phyloP scores from a whole-genome alignment of 53 echinoderm and acorn worm species.

The Paracentrotus lividus region DNA sequence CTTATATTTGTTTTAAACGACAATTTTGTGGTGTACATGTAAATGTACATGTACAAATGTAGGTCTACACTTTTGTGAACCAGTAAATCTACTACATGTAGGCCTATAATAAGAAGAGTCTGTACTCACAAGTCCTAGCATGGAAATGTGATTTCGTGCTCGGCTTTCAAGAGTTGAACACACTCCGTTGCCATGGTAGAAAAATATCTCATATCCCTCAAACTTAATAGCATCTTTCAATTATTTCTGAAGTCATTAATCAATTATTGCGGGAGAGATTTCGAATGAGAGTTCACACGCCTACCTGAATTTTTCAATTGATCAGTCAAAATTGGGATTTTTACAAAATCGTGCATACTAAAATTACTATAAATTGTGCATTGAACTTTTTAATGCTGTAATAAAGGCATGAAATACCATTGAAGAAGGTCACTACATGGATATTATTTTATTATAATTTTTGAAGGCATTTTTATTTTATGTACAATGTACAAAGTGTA shows the following conservation, averaged over 20 bases:
- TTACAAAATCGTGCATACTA: no score
- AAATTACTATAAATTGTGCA: no score
- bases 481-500: no score
- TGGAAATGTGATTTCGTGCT: neutral
- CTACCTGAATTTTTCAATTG: no score
- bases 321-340: no score
- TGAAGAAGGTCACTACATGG: no score
- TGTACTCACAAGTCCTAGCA: neutral
- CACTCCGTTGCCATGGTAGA: slow-evolving; percentile 19
- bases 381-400: no score
- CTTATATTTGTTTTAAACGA: no score
- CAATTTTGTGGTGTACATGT: neutral
- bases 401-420: no score
- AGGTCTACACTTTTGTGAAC: neutral
- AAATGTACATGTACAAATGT: neutral
- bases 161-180: slow-evolving; percentile 1
- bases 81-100: neutral
- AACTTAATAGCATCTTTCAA: neutral
- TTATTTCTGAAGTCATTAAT: neutral
- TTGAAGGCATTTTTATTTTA: no score
- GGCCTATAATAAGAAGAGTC: neutral
- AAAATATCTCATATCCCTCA: neutral
- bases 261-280: slow-evolving; percentile 13
- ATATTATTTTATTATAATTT: no score
- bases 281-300: neutral